Percentiles rank a stretch among this genome's conserved stretches.
Evolutionary conservation across 2,113 vertebrate species (phyloP).

Genomic region (Mandrillus leucophaeus): DNA sequence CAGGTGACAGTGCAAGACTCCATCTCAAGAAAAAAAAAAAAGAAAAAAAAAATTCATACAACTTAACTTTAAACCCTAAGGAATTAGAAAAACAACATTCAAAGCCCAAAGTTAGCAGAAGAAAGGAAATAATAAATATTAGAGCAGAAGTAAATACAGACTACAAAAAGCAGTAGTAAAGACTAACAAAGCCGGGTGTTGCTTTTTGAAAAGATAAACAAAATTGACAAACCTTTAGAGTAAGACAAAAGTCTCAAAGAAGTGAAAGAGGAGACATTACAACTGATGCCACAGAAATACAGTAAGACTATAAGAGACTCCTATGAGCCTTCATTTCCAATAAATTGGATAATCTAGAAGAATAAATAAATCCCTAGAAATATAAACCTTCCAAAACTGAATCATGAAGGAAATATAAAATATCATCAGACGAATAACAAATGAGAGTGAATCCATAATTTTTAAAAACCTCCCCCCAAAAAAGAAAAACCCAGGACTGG

Average conservation of each 20-base stretch:
- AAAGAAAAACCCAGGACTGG: not conserved
- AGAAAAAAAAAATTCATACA: not conserved
- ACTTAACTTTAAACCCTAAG: not conserved
- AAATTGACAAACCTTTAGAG: not conserved
- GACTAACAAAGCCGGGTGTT: not conserved
- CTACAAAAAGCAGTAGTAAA: not conserved
- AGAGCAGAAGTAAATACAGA: not conserved
- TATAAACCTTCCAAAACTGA: not conserved
- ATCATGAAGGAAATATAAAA: not conserved
- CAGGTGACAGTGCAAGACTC: too few species aligned
- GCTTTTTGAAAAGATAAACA: not conserved
- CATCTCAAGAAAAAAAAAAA: not conserved
- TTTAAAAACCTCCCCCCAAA: not conserved
- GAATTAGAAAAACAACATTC: not conserved
- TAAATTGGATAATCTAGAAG: not conserved
- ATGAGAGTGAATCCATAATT: not conserved
- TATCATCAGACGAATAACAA: not conserved
- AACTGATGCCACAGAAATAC: not conserved
- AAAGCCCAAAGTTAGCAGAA: not conserved
- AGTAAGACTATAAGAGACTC: not conserved
- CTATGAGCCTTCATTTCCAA: not conserved
- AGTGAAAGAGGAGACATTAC: not conserved
- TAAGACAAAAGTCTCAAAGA: not conserved
- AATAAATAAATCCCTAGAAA: not conserved
- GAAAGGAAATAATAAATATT: not conserved